phyloP scores from a whole-genome alignment of 2,888 invertebrate genomes.

The Epistrophella euchroma region DNA sequence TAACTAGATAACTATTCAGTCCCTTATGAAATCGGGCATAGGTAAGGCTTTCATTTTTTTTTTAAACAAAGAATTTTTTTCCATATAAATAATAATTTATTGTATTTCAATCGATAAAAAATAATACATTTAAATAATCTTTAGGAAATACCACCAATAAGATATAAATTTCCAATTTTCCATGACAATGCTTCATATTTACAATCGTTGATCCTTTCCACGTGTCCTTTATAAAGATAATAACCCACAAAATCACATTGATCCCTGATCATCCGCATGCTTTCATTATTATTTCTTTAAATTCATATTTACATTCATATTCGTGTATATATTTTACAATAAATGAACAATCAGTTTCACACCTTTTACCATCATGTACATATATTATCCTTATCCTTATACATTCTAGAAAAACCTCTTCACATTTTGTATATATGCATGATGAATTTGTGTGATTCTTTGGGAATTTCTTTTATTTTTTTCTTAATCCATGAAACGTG shows the following conservation, averaged over 20 bases:
- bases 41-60: too few species aligned
- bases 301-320: conserved; percentile 38
- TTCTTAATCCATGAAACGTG: conserved; percentile 68
- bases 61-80: too few species aligned
- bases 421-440: conserved; percentile 12
- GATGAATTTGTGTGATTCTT: conserved; percentile 30
- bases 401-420: conserved; percentile 37
- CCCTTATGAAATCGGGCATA: too few species aligned
- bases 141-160: not conserved
- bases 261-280: not conserved
- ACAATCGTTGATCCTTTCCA: conserved; percentile 50
- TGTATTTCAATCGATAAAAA: too few species aligned
- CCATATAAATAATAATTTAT: too few species aligned
- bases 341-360: conserved; percentile 56
- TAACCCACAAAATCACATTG: conserved; percentile 19
- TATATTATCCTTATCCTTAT: not conserved
- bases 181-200: not conserved
- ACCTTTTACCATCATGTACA: conserved; percentile 33
- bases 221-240: conserved; percentile 44
- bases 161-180: not conserved
- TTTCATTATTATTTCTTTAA: conserved; percentile 27
- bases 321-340: conserved; percentile 19
- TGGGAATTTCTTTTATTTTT: conserved; percentile 47
- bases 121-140: too few species aligned
- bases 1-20: too few species aligned